Evolutionary conservation across 2,113 vertebrate species (phyloP).

Genomic region (Origma solitaria): DNA sequence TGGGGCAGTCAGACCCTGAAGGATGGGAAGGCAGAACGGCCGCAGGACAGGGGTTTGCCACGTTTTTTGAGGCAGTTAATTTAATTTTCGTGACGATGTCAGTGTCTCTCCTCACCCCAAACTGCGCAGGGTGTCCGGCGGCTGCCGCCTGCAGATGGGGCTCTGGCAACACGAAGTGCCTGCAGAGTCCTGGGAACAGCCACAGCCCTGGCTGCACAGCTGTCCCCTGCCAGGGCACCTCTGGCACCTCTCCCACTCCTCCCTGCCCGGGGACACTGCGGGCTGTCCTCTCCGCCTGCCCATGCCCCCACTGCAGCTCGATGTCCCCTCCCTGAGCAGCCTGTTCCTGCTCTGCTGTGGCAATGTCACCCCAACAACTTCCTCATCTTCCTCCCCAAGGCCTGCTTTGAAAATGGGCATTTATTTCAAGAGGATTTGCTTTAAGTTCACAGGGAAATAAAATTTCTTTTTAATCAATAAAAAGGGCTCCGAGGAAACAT

Average conservation of each 20-base stretch:
- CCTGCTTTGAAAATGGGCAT: neutral
- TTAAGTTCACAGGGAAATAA: neutral
- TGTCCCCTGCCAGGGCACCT: neutral
- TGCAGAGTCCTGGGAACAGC: neutral
- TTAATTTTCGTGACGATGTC: rapidly evolving
- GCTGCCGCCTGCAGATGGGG: neutral
- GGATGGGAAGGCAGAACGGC: rapidly evolving
- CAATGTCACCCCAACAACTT: neutral
- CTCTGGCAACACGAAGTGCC: neutral
- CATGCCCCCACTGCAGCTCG: neutral
- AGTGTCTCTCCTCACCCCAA: rapidly evolving
- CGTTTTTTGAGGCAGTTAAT: rapidly evolving
- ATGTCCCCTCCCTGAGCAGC: neutral
- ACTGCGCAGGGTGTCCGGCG: rapidly evolving
- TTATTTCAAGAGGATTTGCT: neutral
- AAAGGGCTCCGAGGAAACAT: neutral
- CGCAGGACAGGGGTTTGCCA: rapidly evolving
- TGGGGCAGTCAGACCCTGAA: neutral
- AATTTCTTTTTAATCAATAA: neutral
- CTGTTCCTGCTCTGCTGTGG: neutral
- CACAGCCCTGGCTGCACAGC: neutral
- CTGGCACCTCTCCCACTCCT: neutral
- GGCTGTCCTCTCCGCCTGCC: neutral
- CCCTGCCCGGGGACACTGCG: neutral
- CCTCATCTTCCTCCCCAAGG: neutral